Evolutionary conservation across 2,797 vertebrate genomes (phyloP), one percentile per base, ranked within the genome.

Genomic region (Nyctalus aviator): DNA sequence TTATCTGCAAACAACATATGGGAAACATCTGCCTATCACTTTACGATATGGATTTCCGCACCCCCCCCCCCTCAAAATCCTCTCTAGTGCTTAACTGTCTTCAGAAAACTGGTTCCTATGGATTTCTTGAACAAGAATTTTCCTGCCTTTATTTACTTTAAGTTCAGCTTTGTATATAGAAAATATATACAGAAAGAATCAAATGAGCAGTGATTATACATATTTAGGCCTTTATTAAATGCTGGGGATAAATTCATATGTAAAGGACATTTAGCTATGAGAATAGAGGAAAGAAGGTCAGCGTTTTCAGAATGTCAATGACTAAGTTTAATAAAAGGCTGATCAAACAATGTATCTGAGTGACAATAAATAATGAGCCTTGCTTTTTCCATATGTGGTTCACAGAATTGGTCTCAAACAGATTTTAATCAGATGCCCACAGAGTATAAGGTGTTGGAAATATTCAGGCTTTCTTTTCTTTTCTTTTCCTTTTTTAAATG

Each of bases 1-100:
- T 95, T 87, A 93, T 96, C 91, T 95, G 97, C 95, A 96, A 95
- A 96, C 96, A 96, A 83, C 97, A 96, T 94, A 96, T 94, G 96
- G 97, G 71, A 83, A 97, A 94, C 98, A 98, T 98, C 98, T 98
- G 98, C 97, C 96, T 95, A 53, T 97, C 95, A 92, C 93, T 97
- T 77, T 79, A 94, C 30, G 91, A 94, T 37, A 93, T 78, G 84
- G 96, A 94, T 46, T 97, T 92, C 92, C n/a, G n/a, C 27, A 2
- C 44, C 44, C 85, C 64, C 53, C 53, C 1, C 64, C 53, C 53
- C 1, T 76, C 84, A 73, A 95, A 97, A 97, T 91, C 95, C 95
- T 78, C 96, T 93, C 18, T 96, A 97, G 95, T 92, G 89, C 90
- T 97, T 93, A 75, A 59, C 68, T 57, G 77, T 90, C 95, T 96